Conservation (phyloP, 2,797 vertebrate species). For the Leptatherina wallacei region DNA sequence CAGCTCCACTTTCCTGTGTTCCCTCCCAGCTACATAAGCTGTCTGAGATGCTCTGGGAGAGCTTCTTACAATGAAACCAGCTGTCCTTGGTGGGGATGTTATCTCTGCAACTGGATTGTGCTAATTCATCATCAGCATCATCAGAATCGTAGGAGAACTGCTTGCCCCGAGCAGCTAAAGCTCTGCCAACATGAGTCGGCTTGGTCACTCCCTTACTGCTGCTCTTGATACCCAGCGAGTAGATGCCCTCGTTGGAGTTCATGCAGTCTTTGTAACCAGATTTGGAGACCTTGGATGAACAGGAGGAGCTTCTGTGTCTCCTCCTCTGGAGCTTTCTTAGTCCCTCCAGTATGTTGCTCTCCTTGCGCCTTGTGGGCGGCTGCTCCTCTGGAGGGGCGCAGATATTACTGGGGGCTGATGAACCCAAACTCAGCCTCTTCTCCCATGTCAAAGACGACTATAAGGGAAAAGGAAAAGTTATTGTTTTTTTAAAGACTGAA, state of each 20-base stretch:
- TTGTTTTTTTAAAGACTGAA: background rate
- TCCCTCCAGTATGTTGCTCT: constrained; percentile 91
- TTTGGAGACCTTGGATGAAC: constrained; percentile 86
- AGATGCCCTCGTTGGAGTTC: constrained; percentile 97
- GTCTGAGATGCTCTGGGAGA: constrained; percentile 90
- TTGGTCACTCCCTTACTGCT: constrained; percentile 77
- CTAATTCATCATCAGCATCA: constrained; percentile 86
- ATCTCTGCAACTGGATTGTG: constrained; percentile 73
- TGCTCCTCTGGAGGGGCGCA: constrained; percentile 87
- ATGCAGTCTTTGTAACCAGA: constrained; percentile 94
- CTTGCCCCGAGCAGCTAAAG: constrained; percentile 66
- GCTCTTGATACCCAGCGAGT: constrained; percentile 90
- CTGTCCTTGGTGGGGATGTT: constrained; percentile 81
- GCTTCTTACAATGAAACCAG: constrained; percentile 79
- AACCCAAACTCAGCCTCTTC: constrained; percentile 89
- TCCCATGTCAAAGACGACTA: constrained; percentile 90
- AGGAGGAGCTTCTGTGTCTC: constrained; percentile 84
- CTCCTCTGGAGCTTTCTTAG: constrained; percentile 89
- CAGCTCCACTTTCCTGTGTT: constrained; percentile 57
- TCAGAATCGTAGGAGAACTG: constrained; percentile 87
- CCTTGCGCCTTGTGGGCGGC: constrained; percentile 87
- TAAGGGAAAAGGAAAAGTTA: constrained; percentile 17
- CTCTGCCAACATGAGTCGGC: constrained; percentile 68
- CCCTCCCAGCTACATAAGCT: constrained; percentile 89
- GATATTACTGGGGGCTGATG: constrained; percentile 88